Conservation (phyloP, 2,888 invertebrate species). For the Hirtodrosophila histrioides region DNA sequence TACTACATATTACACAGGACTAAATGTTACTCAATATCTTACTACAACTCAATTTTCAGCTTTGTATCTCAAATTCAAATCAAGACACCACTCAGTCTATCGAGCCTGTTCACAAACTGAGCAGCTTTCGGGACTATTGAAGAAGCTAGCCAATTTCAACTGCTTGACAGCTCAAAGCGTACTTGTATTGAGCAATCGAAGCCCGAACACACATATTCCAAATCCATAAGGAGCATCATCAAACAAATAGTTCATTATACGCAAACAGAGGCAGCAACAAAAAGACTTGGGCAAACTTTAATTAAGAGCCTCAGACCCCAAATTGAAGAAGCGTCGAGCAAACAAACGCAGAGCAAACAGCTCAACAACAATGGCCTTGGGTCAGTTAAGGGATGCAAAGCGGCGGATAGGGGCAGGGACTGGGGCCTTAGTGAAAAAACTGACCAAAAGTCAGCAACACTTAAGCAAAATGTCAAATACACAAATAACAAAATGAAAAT, state of each 20-base stretch:
- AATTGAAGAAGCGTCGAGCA: slow-evolving; percentile 26
- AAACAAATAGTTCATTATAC: slow-evolving; percentile 47
- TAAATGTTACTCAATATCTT: too few species aligned
- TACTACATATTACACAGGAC: too few species aligned
- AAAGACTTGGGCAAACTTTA: slow-evolving; percentile 71
- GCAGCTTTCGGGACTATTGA: too few species aligned
- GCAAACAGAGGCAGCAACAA: slow-evolving; percentile 38
- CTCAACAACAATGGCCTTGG: slow-evolving; percentile 62
- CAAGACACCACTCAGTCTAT: too few species aligned
- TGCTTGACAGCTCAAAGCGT: slow-evolving; percentile 12
- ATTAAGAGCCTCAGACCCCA: slow-evolving; percentile 55
- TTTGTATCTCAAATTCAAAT: too few species aligned
- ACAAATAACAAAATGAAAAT: slow-evolving; percentile 73
- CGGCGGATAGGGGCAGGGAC: not conserved
- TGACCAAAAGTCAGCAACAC: slow-evolving; percentile 80
- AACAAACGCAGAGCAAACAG: slow-evolving; percentile 32
- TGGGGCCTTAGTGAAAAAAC: slow-evolving; percentile 31
- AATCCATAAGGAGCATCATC: slow-evolving; percentile 13
- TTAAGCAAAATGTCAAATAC: slow-evolving; percentile 80
- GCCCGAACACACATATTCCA: not conserved
- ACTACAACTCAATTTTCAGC: too few species aligned
- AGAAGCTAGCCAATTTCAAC: not conserved
- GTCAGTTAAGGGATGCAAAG: slow-evolving; percentile 22
- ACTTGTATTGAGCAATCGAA: slow-evolving; percentile 49
- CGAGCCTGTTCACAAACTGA: too few species aligned